Evolutionary conservation across 1,140 invertebrate genomes (phyloP), one percentile per base, ranked within the genome.

Genomic region (Tigriopus japonicus): DNA sequence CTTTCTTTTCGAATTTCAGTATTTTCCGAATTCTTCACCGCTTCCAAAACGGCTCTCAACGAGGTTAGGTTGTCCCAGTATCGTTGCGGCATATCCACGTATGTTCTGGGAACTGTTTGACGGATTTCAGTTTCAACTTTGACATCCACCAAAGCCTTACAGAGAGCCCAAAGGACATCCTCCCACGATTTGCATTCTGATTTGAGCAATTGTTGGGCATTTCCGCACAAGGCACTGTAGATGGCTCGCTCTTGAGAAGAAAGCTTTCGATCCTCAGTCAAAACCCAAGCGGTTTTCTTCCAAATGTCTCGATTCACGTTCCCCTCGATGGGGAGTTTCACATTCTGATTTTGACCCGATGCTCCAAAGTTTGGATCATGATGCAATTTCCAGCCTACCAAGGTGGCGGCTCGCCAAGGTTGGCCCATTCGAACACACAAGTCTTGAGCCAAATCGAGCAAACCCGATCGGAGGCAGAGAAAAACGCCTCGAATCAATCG

Each of bases 301-400:
- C 92, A 96, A 1, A 95, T 73, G 72, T 91, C 87, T 69, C 91
- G 69, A 61, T 83, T 80, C 0, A 80, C 80, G 74, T 95, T 95
- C 0, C 91, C 92, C 69, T 83, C 78, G 24, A 88, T 77, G 52
- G 81, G 75, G 62, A 74, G 60, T 51, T 71, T 67, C 35, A 68
- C 65, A 5, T 19, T 24, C 15, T 65, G 63, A 43, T 68, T 63
- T 42, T 61, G 76, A 66, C 72, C 78, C 72, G 60, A 70, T 70
- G 70, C 75, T 63, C 67, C 68, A 66, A 79, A 83, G 71, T 89
- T 89, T 17, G 84, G 81, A 75, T 91, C 85, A 67, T 88, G 83
- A 68, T 80, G 79, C 13, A 89, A 74, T 62, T 80, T 77, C 87
- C 90, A 94, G 1, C 92, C 91, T 72, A 94, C 83, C 17, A 95